Conservation (phyloP, 2,797 vertebrate genomes). For the Rhabdophis nuchalis region DNA sequence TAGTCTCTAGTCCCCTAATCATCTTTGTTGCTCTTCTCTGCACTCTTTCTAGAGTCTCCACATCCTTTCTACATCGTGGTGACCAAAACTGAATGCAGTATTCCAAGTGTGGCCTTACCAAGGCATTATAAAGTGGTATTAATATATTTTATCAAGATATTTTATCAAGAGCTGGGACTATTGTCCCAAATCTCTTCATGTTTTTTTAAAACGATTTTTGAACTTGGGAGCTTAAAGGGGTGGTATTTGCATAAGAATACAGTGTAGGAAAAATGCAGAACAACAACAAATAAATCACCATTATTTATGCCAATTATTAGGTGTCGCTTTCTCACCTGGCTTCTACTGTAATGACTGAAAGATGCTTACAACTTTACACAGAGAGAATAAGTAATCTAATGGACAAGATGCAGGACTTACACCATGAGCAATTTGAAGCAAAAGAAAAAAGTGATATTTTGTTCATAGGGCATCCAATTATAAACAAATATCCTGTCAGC, state of each 20-base stretch:
- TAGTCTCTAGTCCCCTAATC: no score
- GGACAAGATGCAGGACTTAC: neutral
- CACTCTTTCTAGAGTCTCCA: no score
- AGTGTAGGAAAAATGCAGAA: neutral
- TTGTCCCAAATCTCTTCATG: neutral
- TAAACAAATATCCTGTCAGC: neutral
- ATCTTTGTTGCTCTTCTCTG: no score
- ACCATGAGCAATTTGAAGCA: neutral
- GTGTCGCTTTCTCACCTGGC: neutral
- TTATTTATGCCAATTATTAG: neutral
- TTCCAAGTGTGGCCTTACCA: no score
- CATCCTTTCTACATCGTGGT: no score
- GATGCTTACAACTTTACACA: neutral
- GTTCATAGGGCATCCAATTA: neutral
- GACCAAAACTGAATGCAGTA: no score
- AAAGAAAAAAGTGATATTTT: neutral
- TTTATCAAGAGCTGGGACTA: neutral
- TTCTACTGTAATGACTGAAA: neutral
- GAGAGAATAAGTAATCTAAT: neutral
- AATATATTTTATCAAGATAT: no score
- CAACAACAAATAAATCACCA: neutral
- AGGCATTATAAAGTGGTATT: no score
- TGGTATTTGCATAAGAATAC: neutral
- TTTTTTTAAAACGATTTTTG: neutral
- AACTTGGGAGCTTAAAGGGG: neutral